Percentiles rank a stretch among this genome's conserved stretches.
Conservation (phyloP, 2,888 invertebrate genomes). For the Cheilosia scutellata region DNA sequence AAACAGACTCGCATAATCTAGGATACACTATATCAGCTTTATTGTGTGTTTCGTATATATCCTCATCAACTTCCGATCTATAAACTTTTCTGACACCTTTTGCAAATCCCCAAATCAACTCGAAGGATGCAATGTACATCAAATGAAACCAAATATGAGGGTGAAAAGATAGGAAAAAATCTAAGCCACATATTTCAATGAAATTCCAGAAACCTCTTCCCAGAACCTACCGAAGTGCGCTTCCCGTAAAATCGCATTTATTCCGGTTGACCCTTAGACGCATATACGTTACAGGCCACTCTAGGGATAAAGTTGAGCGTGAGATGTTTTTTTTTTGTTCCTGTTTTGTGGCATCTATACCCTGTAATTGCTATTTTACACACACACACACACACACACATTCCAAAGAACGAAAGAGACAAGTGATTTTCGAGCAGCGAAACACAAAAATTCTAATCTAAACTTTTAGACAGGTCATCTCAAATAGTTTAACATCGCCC, state of each 20-base stretch:
- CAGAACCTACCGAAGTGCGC: constrained; percentile 19
- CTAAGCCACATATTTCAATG: constrained; percentile 27
- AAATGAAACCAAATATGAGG: not conserved
- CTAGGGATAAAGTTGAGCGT: not conserved
- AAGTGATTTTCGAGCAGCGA: constrained; percentile 20
- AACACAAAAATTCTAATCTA: constrained; percentile 57
- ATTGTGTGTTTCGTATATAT: not conserved
- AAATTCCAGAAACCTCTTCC: constrained; percentile 8
- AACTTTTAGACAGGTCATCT: constrained; percentile 63
- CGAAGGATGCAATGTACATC: constrained; percentile 9
- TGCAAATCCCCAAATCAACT: constrained; percentile 40
- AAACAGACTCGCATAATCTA: not conserved
- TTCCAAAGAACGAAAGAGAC: not conserved
- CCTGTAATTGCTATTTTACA: constrained; percentile 53
- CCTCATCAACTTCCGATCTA: constrained; percentile 45
- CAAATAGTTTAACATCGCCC: constrained; percentile 40
- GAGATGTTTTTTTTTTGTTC: not conserved
- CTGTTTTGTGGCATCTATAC: not conserved
- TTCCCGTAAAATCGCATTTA: constrained; percentile 42
- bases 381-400: constrained; percentile 3
- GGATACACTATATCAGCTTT: no score
- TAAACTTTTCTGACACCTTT: constrained; percentile 59
- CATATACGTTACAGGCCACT: not conserved
- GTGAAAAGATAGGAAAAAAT: not conserved
- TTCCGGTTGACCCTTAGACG: constrained; percentile 53